These are phyloP conservation scores for Mionectes olivaceus DNA, from an alignment of 2,797 vertebrate genomes.

Conservation along the genomic window DNA sequence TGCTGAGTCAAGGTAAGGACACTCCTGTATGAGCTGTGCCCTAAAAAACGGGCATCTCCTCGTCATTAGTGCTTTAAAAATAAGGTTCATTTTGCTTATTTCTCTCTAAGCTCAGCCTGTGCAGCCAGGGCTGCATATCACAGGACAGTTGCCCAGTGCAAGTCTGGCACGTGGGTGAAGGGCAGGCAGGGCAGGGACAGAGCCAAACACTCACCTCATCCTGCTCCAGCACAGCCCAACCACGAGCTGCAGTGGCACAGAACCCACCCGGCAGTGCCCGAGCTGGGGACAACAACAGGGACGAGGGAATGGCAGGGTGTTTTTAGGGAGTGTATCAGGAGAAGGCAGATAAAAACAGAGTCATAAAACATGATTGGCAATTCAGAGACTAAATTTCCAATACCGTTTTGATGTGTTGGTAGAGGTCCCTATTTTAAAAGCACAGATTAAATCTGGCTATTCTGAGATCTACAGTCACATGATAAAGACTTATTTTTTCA, in stretches of 20 bases:
- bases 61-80: not conserved
- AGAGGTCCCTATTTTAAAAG: not conserved
- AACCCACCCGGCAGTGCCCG: fast-evolving
- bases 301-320: fast-evolving
- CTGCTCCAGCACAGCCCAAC: not conserved
- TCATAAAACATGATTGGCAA: not conserved
- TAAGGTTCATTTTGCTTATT: fast-evolving
- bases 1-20: not conserved
- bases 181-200: not conserved
- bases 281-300: not conserved
- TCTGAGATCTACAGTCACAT: not conserved
- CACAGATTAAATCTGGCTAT: not conserved
- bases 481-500: not conserved
- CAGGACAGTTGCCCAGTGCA: fast-evolving
- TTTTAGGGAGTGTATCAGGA: not conserved
- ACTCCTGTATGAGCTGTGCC: fast-evolving
- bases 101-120: not conserved
- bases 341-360: not conserved
- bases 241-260: not conserved
- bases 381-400: not conserved
- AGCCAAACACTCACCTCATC: not conserved
- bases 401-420: fast-evolving
- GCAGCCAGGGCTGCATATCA: fast-evolving
- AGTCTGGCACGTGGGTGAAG: fast-evolving
- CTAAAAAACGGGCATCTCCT: not conserved